Evolutionary conservation across 2,888 invertebrate genomes (phyloP).

Genomic region (Diarsia dahlii): DNA sequence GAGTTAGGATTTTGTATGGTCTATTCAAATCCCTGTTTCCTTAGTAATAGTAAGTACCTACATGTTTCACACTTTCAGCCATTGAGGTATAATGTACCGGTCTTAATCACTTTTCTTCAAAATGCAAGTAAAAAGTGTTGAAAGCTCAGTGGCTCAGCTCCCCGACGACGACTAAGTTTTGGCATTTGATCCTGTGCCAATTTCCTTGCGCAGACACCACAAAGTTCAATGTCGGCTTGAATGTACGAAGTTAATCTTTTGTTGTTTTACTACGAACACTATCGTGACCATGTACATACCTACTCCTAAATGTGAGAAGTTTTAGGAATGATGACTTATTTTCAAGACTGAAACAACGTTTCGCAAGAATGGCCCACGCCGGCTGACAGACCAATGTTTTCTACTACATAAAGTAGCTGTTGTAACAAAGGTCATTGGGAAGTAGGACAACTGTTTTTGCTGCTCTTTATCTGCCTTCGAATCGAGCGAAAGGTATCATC

Average conservation of each 20-base stretch:
- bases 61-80: conserved; percentile 35
- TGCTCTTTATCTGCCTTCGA: conserved; percentile 84
- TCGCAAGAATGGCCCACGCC: conserved; percentile 55
- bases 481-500: conserved; percentile 89
- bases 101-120: conserved; percentile 26
- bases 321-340: conserved; percentile 48
- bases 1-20: background rate
- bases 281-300: conserved; percentile 16
- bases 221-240: conserved; percentile 85
- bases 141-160: conserved; percentile 44
- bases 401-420: conserved; percentile 72
- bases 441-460: conserved; percentile 86
- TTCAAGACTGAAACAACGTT: conserved; percentile 56
- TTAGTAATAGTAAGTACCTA: no score
- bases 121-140: conserved; percentile 32
- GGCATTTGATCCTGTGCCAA: conserved; percentile 84
- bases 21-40: no score
- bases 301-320: conserved; percentile 46
- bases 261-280: conserved; percentile 56
- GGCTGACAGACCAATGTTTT: conserved; percentile 69
- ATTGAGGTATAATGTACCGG: conserved; percentile 35
- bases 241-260: conserved; percentile 65
- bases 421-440: conserved; percentile 88
- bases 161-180: conserved; percentile 64
- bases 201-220: conserved; percentile 77